phyloP scores from a whole-genome alignment of 2,888 invertebrate genomes.

The Ochropacha duplaris region DNA sequence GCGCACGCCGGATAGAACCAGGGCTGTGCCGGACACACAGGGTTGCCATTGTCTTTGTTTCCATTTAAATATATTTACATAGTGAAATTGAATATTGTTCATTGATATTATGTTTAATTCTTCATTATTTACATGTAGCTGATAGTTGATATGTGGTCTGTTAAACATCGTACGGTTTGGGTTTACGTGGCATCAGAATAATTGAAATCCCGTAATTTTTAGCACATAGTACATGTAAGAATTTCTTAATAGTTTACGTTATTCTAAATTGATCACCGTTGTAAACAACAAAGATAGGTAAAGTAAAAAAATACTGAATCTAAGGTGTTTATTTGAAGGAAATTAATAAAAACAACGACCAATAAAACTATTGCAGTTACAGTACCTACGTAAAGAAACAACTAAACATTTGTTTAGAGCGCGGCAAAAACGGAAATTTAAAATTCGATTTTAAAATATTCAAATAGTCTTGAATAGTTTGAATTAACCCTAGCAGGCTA shows the following conservation, averaged over 20 bases:
- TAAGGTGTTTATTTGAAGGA: neutral
- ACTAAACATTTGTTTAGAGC: neutral
- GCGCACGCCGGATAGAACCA: slow-evolving; percentile 80
- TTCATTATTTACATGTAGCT: too few relatives aligned
- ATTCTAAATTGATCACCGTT: neutral
- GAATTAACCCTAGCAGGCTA: slow-evolving; percentile 79
- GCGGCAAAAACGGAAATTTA: slow-evolving; percentile 15
- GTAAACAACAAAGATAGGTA: neutral
- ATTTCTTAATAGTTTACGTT: neutral
- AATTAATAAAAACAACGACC: neutral
- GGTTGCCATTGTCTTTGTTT: slow-evolving; percentile 49
- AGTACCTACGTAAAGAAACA: neutral
- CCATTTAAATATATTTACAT: neutral
- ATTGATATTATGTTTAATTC: neutral
- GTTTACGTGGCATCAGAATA: neutral
- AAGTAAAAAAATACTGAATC: neutral
- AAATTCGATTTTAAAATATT: slow-evolving; percentile 66
- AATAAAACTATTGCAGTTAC: neutral
- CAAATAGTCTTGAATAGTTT: slow-evolving; percentile 73
- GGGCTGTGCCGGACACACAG: slow-evolving; percentile 79
- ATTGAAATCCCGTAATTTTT: neutral
- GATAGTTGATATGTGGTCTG: too few relatives aligned
- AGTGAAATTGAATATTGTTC: neutral
- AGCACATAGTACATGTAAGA: neutral
- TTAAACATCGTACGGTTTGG: too few relatives aligned